Base-by-base conservation (phyloP, 1,140 invertebrate species). In the Popillia japonica region DNA sequence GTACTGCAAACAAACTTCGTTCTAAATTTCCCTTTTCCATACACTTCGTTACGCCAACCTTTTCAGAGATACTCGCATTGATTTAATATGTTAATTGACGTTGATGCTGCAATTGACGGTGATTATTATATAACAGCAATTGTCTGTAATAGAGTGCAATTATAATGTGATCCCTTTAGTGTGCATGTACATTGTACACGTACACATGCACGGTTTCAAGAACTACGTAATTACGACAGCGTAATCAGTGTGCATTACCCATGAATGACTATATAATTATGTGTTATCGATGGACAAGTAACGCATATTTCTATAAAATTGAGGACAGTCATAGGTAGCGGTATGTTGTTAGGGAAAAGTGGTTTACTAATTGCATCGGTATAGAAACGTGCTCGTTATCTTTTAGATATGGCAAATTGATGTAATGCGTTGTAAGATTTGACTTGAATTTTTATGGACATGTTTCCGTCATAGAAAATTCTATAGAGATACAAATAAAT, bases 91-190 rank as follows among this genome's bases (percentile, higher is more conserved):
- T 34, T 68, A 68, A 68, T 68, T 68, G 61, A 34, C 61, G 61
- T 22, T 68, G 61, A 23, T 68, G 61, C 61, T 23, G 61, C 61
- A 68, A 68, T 68, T 68, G 61, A 22, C 61, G 7, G 61, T 22
- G 20, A 68, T 68, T 68, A 68, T 68, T 68, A 68, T 68, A 68
- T 68, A 68, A 68, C 61, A 27, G 61, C 61, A 68, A 68, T 68
- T 68, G 61, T 10, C 22, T 34, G 61, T 68, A 68, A 68, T 68
- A 14, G 61, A 34, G 27, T 22, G 22, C 8, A 27, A 68, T 68
- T 68, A 68, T 68, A 6, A 22, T 68, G 14, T 22, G 61, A 10
- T 22, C 17, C n/a, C 4, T 27, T 3, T 22, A 22, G 20, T 23
- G 61, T 22, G 61, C 22, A 68, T 68, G 27, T 68, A 68, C 61